Percentiles rank a stretch among this genome's conserved stretches.
These are phyloP conservation scores for Nyctalus aviator DNA, from an alignment of 2,797 vertebrate species.

Conservation along the genomic window DNA sequence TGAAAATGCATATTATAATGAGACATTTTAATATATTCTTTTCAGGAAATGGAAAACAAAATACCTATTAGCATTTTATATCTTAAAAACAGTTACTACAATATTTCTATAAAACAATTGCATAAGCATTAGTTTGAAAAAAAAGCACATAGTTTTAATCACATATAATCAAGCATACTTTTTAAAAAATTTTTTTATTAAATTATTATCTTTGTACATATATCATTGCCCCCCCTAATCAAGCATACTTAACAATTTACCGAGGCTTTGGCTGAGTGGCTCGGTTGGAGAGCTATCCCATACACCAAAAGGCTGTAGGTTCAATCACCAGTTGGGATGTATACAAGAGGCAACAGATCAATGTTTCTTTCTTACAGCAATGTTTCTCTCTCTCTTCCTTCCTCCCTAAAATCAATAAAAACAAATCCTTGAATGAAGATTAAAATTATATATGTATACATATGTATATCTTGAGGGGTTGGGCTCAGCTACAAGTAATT, in stretches of 20 bases:
- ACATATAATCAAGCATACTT: neutral
- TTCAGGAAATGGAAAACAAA: neutral
- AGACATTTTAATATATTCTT: neutral
- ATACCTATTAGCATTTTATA: neutral
- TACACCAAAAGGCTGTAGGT: neutral
- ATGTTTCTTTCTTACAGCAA: neutral
- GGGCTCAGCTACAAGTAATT: neutral
- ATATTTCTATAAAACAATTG: neutral
- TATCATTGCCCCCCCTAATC: no score
- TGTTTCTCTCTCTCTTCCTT: neutral
- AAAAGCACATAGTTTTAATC: neutral
- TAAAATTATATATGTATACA: no score
- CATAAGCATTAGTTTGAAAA: neutral
- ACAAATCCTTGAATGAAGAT: neutral
- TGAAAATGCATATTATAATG: neutral
- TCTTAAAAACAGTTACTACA: neutral
- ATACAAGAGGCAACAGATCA: neutral
- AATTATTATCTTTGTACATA: no score
- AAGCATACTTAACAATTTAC: neutral
- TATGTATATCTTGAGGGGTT: neutral
- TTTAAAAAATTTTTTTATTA: no score
- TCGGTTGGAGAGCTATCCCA: neutral
- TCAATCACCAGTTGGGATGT: neutral
- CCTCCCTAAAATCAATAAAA: neutral
- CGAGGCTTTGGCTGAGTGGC: neutral